These are phyloP conservation scores for Alces alces DNA, from an alignment of 2,113 vertebrate species.

Conservation along the genomic window DNA sequence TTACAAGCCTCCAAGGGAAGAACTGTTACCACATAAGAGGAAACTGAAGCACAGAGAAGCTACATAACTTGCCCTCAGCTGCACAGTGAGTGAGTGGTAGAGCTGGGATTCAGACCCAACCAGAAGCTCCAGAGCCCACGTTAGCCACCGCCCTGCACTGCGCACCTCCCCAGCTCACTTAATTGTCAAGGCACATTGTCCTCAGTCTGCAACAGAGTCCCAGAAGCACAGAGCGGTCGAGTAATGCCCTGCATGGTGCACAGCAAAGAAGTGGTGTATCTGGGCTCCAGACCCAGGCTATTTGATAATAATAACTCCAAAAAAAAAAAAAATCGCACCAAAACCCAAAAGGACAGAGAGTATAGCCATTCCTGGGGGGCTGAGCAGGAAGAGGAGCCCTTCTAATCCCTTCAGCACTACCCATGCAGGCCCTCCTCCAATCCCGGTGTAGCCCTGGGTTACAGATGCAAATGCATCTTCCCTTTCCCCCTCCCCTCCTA, in stretches of 20 bases:
- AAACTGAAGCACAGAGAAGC: neutral
- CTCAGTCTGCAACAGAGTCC: neutral
- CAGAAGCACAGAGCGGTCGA: neutral
- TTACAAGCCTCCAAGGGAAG: neutral
- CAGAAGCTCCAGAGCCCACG: neutral
- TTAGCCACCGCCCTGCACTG: accelerated
- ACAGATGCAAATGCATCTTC: accelerated
- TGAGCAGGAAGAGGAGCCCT: neutral
- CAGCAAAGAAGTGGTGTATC: neutral
- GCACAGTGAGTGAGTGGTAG: neutral
- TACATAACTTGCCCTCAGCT: neutral
- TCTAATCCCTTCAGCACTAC: too few species aligned
- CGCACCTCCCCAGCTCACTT: neutral
- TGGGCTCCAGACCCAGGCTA: neutral
- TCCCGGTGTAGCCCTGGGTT: neutral
- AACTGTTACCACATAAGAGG: neutral
- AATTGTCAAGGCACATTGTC: neutral
- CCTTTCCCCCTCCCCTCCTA: neutral
- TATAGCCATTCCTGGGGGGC: accelerated
- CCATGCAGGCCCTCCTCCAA: neutral
- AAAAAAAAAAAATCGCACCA: neutral
- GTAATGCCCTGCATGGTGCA: neutral
- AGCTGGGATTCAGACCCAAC: neutral
- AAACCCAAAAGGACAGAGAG: neutral
- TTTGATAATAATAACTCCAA: neutral